These are phyloP conservation scores for Callithrix jacchus DNA, from an alignment of 2,113 vertebrate genomes.

Conservation along the genomic window DNA sequence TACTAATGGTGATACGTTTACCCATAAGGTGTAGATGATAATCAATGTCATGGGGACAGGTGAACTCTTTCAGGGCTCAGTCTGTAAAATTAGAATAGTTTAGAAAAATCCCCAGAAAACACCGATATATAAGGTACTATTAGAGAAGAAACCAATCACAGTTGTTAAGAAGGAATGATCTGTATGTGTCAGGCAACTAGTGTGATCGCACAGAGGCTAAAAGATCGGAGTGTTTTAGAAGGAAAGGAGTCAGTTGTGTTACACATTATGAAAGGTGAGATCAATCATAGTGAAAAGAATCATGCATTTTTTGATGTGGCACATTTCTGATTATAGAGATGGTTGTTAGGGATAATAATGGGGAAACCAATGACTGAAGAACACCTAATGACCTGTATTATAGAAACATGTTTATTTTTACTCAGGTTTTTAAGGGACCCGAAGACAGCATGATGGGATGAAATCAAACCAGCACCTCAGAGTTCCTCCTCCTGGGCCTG, in stretches of 20 bases:
- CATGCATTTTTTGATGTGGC: background rate
- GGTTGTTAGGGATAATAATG: background rate
- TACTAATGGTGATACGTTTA: background rate
- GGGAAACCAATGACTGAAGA: background rate
- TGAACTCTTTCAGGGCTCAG: background rate
- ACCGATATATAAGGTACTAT: background rate
- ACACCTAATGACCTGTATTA: background rate
- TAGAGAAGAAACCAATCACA: background rate
- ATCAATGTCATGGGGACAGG: background rate
- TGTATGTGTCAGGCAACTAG: background rate
- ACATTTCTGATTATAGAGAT: background rate
- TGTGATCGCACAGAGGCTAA: background rate
- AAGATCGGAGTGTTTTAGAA: background rate
- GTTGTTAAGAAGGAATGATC: background rate
- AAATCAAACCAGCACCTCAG: conserved; percentile 56
- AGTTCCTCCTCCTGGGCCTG: conserved; percentile 69
- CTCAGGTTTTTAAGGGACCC: background rate
- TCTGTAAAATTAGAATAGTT: background rate
- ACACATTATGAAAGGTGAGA: background rate
- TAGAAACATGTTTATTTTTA: background rate
- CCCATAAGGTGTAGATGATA: background rate
- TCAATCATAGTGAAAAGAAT: background rate
- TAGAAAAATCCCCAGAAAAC: background rate
- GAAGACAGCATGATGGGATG: background rate
- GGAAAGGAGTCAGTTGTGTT: background rate